A percentile compares a stretch with the other conserved stretches of the same genome.
phyloP scores from a whole-genome alignment of 2,797 vertebrate genomes.

The Hipposideros larvatus region DNA sequence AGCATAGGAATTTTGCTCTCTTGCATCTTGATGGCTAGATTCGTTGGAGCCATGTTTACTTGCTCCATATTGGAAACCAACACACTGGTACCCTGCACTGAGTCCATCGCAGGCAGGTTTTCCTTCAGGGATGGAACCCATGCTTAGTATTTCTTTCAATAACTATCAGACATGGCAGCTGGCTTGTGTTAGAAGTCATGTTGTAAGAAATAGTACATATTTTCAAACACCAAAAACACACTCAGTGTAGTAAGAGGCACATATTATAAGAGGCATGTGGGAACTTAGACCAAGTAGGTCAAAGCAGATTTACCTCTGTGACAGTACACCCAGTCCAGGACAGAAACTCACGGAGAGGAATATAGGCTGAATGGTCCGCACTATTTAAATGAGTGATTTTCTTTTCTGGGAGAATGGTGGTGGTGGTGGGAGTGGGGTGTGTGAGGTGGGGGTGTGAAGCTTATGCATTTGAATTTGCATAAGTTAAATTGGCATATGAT shows the following conservation, averaged over 20 bases:
- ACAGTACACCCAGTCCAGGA: not conserved
- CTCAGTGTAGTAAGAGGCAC: not conserved
- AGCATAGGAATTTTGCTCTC: not conserved
- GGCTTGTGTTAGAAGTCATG: not conserved
- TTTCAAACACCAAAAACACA: not conserved
- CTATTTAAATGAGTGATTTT: not conserved
- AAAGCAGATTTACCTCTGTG: not conserved
- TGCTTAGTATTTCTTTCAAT: not conserved
- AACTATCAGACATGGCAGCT: not conserved
- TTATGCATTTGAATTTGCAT: not conserved
- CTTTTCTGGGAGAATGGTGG: not conserved
- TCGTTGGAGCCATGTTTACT: not conserved
- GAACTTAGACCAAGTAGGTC: not conserved
- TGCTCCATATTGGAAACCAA: not conserved
- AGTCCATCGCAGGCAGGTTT: not conserved
- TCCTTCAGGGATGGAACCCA: not conserved
- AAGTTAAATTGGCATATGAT: not conserved
- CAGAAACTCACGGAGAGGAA: not conserved
- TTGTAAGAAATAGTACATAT: not conserved
- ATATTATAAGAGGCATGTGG: not conserved
- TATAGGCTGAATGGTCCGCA: not conserved
- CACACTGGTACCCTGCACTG: not conserved
- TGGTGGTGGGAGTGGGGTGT: no score
- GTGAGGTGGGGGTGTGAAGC: not conserved
- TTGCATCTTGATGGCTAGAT: not conserved